Percentiles rank a stretch among this genome's conserved stretches.
These are phyloP conservation scores for Myotis findleyi DNA, from an alignment of 2,797 vertebrate species.

Conservation along the genomic window DNA sequence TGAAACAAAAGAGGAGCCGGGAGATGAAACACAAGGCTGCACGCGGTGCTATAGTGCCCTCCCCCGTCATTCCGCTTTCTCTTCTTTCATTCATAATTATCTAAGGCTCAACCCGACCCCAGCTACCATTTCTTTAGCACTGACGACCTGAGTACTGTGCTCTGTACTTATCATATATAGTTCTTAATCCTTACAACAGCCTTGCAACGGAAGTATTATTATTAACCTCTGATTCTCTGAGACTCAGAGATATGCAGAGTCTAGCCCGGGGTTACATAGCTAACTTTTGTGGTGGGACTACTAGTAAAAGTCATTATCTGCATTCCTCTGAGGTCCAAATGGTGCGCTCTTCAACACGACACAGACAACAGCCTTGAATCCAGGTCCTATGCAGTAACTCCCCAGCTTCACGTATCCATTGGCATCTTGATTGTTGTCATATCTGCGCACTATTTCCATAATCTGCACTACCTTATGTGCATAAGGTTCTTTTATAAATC, in stretches of 20 bases:
- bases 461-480: neutral
- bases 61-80: neutral
- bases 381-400: neutral
- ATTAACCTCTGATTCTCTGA: constrained; percentile 13
- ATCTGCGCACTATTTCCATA: neutral
- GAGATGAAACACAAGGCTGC: neutral
- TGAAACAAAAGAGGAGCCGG: neutral
- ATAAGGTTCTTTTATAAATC: neutral
- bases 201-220: constrained; percentile 3
- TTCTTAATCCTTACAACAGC: neutral
- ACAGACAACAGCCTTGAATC: neutral
- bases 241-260: neutral
- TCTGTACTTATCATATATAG: neutral
- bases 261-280: neutral
- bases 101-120: neutral
- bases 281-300: neutral
- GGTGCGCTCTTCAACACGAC: rapidly evolving
- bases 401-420: neutral
- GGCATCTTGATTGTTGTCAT: neutral
- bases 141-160: neutral
- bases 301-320: neutral
- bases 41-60: too few relatives aligned
- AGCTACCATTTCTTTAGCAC: neutral
- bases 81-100: neutral
- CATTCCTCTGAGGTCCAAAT: neutral